Evolutionary conservation across 1,140 invertebrate species (phyloP).

Genomic region (Drosophila nigromelanica): DNA sequence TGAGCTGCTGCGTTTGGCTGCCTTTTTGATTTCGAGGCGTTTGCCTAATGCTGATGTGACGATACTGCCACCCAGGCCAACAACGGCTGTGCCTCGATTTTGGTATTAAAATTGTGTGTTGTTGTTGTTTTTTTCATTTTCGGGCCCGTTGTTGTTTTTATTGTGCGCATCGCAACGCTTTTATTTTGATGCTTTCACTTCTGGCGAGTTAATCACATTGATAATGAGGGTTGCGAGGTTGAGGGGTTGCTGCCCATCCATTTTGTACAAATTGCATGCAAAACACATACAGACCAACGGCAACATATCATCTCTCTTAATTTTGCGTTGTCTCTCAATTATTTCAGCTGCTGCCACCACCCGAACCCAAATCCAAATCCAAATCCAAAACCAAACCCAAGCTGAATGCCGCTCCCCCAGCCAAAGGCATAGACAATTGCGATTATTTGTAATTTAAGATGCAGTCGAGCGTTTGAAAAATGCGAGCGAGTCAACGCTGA

Average conservation of each 20-base stretch:
- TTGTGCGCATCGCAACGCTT: slow-evolving; percentile 34
- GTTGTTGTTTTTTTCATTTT: slow-evolving; percentile 33
- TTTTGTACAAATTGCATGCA: slow-evolving; percentile 66
- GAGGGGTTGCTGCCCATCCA: slow-evolving; percentile 36
- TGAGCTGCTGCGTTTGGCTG: slow-evolving; percentile 47
- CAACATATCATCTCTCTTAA: slow-evolving; percentile 58
- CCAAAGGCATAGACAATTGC: slow-evolving; percentile 66
- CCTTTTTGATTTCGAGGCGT: slow-evolving; percentile 83
- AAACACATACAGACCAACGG: slow-evolving; percentile 29
- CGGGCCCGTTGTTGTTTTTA: slow-evolving; percentile 36
- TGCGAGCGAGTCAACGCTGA: slow-evolving; percentile 67
- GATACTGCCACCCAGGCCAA: slow-evolving; percentile 77
- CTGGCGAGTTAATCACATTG: slow-evolving; percentile 76
- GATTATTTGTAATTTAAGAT: slow-evolving; percentile 83
- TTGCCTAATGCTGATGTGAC: slow-evolving; percentile 76
- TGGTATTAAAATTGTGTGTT: slow-evolving; percentile 8
- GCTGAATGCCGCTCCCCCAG: slow-evolving; percentile 1
- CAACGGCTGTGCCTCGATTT: slow-evolving; percentile 25
- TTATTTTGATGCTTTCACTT: slow-evolving; percentile 73
- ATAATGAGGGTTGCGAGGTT: slow-evolving; percentile 72
- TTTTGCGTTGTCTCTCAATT: slow-evolving; percentile 80
- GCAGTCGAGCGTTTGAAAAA: slow-evolving; percentile 77
- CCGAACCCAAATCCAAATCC: slow-evolving; percentile 11
- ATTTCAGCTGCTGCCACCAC: slow-evolving; percentile 75
- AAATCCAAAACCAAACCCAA: slow-evolving; percentile 34